A percentile compares a stretch with the other conserved stretches of the same genome.
Evolutionary conservation across 2,888 invertebrate genomes (phyloP).

Genomic region (Andrena marginata): DNA sequence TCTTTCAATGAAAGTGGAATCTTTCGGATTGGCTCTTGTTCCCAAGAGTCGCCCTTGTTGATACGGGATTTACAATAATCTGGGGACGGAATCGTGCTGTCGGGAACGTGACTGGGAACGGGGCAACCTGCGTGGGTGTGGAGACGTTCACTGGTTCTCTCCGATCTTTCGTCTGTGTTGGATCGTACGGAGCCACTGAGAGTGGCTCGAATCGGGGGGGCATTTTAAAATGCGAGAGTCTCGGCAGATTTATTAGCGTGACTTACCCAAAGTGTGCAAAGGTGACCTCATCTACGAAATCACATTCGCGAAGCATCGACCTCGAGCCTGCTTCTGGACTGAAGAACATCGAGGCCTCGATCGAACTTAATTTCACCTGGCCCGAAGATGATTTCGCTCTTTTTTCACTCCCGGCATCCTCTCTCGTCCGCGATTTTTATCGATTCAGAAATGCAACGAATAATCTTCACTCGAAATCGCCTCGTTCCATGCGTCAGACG

Average conservation of each 20-base stretch:
- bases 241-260: no score
- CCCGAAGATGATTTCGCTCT: not conserved
- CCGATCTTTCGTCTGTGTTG: not conserved
- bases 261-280: no score
- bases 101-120: constrained; percentile 25
- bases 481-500: constrained; percentile 51
- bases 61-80: constrained; percentile 21
- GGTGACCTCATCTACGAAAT: no score
- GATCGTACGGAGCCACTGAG: constrained; percentile 9
- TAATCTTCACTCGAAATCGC: constrained; percentile 66
- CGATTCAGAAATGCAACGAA: constrained; percentile 47
- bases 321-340: no score
- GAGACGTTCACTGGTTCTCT: constrained; percentile 20
- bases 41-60: constrained; percentile 1
- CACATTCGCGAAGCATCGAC: no score
- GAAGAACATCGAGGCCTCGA: not conserved
- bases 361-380: constrained; percentile 1
- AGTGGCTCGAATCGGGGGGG: not conserved
- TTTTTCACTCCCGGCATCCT: not conserved
- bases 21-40: constrained; percentile 14
- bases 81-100: constrained; percentile 24
- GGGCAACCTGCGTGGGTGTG: constrained; percentile 31
- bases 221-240: not conserved
- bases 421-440: constrained; percentile 23
- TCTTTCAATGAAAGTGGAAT: constrained; percentile 2